Conservation (phyloP, 1,140 invertebrate genomes). For the Tribolium castaneum region DNA sequence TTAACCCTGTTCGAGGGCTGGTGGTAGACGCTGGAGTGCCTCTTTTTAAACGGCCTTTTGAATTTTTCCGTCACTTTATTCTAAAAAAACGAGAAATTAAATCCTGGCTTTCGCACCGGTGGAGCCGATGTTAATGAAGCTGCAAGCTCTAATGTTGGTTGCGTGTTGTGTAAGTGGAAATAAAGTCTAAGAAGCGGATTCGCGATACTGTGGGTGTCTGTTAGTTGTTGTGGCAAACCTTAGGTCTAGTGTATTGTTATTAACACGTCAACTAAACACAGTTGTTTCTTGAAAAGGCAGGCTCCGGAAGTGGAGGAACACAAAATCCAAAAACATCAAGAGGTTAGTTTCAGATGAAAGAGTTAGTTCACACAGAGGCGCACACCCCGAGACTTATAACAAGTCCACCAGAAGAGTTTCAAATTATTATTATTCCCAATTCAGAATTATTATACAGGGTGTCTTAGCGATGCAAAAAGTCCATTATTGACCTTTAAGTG, state of each 20-base stretch:
- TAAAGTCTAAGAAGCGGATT: conserved; percentile 10
- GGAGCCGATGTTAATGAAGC: neutral
- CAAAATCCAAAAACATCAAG: conserved; percentile 9
- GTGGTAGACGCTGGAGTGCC: conserved; percentile 86
- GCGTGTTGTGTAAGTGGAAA: neutral
- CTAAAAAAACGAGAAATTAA: conserved; percentile 66
- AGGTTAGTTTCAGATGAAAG: conserved; percentile 10
- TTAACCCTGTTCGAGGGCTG: conserved; percentile 89
- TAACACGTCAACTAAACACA: conserved; percentile 1
- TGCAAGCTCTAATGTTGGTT: conserved; percentile 3
- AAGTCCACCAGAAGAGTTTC: neutral
- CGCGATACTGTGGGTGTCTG: neutral
- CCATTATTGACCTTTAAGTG: no score
- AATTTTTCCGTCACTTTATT: conserved; percentile 88
- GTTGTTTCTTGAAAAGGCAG: neutral
- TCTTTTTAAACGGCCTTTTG: conserved; percentile 88
- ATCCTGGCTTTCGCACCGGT: neutral
- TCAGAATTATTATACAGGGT: no score
- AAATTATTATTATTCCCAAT: no score
- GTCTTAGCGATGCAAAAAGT: no score
- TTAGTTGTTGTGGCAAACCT: conserved; percentile 19
- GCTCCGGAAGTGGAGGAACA: neutral
- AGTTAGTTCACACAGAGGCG: neutral
- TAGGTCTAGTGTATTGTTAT: neutral
- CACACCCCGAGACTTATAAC: conserved; percentile 4